Percentiles rank a stretch among this genome's conserved stretches.
These are phyloP conservation scores for Delphinus delphis DNA, from an alignment of 2,113 vertebrate genomes.

Conservation along the genomic window DNA sequence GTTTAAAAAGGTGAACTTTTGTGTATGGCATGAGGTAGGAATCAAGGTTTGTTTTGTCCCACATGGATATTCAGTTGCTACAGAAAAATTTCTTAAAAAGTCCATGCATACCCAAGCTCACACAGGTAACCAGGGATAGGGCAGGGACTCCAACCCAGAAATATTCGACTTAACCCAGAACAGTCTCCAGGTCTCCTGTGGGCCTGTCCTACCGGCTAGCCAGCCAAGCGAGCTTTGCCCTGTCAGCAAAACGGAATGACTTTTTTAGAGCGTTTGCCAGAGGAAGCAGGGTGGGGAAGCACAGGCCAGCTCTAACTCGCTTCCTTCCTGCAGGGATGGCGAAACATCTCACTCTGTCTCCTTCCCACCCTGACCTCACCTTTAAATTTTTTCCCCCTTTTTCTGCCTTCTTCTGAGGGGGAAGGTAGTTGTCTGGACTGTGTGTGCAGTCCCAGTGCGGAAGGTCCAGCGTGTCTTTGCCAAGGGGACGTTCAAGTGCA, in stretches of 20 bases:
- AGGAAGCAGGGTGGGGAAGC: conserved; percentile 18
- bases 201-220: background rate
- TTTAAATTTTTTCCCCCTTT: background rate
- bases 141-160: background rate
- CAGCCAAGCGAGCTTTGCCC: background rate
- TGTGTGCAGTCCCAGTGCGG: conserved; percentile 79
- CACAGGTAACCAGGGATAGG: background rate
- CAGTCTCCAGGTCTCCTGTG: background rate
- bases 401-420: conserved; percentile 74
- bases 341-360: background rate
- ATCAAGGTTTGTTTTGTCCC: background rate
- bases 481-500: conserved; percentile 84
- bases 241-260: conserved; percentile 30
- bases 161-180: background rate
- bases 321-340: conserved; percentile 44
- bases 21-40: background rate
- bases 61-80: background rate
- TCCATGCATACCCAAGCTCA: background rate
- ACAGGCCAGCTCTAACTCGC: background rate
- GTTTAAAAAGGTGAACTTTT: background rate
- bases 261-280: background rate
- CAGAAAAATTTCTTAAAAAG: background rate
- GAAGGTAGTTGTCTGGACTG: conserved; percentile 81
- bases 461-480: conserved; percentile 81
- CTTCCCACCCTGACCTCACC: background rate